Evolutionary conservation across 2,113 vertebrate species (phyloP).

Genomic region (Pseudopodoces humilis): DNA sequence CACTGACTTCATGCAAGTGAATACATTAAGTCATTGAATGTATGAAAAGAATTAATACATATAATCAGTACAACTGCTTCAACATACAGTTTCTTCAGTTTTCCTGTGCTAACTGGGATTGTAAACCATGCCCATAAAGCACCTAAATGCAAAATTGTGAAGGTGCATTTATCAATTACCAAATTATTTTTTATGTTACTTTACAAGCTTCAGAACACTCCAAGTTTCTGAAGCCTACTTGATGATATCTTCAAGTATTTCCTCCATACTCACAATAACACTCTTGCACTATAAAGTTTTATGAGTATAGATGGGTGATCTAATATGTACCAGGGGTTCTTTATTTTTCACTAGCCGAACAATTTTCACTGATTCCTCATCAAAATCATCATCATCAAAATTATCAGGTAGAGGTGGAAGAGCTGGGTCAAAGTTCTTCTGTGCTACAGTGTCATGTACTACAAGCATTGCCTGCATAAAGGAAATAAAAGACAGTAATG

Average conservation of each 20-base stretch:
- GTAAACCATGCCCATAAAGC: background rate
- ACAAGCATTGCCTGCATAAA: slow-evolving; percentile 85
- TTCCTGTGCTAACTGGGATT: background rate
- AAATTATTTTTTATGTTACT: background rate
- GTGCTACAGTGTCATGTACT: slow-evolving; percentile 93
- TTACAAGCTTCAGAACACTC: background rate
- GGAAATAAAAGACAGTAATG: background rate
- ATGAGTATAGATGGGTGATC: background rate
- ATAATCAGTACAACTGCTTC: background rate
- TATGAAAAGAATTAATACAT: background rate
- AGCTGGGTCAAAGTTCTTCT: slow-evolving; percentile 93
- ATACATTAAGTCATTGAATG: background rate
- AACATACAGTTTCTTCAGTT: background rate
- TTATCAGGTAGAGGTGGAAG: slow-evolving; percentile 89
- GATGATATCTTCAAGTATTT: background rate
- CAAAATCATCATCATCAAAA: slow-evolving; percentile 87
- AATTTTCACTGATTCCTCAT: slow-evolving; percentile 96
- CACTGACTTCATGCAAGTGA: background rate
- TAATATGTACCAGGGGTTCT: slow-evolving; percentile 86
- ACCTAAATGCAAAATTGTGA: background rate
- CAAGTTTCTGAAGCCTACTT: background rate
- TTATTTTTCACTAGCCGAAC: slow-evolving; percentile 95
- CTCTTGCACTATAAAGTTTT: background rate
- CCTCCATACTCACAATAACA: background rate
- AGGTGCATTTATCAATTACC: background rate